Conservation (phyloP, 2,113 vertebrate genomes). For the Paradoxurus hermaphroditus region DNA sequence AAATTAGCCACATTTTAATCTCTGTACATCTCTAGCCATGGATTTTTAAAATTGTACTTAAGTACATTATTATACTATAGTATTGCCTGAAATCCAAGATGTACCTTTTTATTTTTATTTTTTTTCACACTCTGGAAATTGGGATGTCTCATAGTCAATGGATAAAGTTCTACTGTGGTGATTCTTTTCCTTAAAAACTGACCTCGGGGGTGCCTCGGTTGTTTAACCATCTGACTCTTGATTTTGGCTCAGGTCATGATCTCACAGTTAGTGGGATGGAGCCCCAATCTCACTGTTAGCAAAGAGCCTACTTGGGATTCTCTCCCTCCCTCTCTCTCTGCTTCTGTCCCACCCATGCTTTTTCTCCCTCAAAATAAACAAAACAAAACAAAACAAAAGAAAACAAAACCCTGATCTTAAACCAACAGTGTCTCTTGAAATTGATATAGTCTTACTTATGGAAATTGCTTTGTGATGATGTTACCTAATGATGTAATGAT, state of each 20-base stretch:
- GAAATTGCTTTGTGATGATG: neutral
- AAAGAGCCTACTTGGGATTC: no score
- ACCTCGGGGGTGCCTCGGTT: neutral
- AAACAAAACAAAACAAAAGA: no score
- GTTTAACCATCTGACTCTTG: no score
- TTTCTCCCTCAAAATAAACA: no score
- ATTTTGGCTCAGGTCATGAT: no score
- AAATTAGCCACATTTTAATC: neutral
- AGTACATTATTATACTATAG: neutral
- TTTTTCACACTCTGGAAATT: neutral
- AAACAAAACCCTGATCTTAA: neutral
- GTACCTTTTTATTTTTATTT: neutral
- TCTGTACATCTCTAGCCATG: neutral
- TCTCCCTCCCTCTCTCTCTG: no score
- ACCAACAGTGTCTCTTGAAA: neutral
- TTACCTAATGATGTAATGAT: neutral
- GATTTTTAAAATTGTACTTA: neutral
- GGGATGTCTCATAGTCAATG: neutral
- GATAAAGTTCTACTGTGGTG: neutral
- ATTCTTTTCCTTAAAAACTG: neutral
- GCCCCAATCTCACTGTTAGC: no score
- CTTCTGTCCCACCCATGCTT: no score
- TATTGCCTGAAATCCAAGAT: neutral
- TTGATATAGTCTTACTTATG: neutral
- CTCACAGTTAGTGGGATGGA: no score